phyloP scores from a whole-genome alignment of 2,113 vertebrate genomes.

The Rhegmatorhina hoffmannsi region DNA sequence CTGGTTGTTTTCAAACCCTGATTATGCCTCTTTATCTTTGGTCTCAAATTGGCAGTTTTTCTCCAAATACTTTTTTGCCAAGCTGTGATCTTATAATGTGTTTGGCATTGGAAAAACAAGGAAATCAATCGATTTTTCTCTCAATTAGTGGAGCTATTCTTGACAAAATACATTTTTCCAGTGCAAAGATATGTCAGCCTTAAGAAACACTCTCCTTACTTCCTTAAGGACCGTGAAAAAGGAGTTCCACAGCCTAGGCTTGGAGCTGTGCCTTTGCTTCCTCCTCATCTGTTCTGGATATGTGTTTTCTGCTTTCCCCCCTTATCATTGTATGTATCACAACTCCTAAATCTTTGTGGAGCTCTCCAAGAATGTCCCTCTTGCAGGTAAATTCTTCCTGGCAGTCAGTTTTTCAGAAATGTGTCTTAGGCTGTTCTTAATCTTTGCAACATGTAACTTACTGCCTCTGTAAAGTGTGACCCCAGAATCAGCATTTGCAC shows the following conservation, averaged over 20 bases:
- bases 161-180: background rate
- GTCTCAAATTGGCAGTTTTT: background rate
- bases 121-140: background rate
- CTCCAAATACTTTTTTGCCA: background rate
- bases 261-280: background rate
- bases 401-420: background rate
- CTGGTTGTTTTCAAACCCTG: background rate
- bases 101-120: background rate
- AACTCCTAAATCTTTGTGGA: background rate
- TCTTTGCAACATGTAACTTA: background rate
- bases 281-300: background rate
- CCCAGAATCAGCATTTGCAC: background rate
- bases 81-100: background rate
- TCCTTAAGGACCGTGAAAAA: background rate
- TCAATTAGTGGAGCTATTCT: background rate
- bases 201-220: background rate
- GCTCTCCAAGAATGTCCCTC: background rate
- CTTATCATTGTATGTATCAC: background rate
- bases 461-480: background rate
- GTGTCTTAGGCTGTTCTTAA: background rate
- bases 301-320: background rate
- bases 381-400: background rate
- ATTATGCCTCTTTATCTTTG: background rate
- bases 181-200: background rate
- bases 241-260: background rate